Evolutionary conservation across 1,140 invertebrate species (phyloP).

Genomic region (Phymorhynchus buccinoides): DNA sequence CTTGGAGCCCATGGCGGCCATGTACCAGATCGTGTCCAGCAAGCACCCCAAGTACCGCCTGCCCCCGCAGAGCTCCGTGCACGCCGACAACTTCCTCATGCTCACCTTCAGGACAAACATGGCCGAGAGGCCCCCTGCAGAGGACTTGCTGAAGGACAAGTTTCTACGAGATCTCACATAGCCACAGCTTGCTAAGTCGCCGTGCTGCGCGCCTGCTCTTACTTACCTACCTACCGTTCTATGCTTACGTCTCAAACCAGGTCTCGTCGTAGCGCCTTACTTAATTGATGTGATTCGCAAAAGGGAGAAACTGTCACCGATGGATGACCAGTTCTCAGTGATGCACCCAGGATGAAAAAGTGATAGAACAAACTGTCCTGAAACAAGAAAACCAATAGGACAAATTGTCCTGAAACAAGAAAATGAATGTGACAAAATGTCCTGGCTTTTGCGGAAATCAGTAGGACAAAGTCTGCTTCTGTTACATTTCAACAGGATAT

Average conservation of each 20-base stretch:
- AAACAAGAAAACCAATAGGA: no score
- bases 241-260: background rate
- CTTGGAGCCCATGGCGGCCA: conserved; percentile 72
- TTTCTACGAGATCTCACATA: conserved; percentile 57
- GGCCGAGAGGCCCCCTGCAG: conserved; percentile 64
- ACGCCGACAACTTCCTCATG: conserved; percentile 63
- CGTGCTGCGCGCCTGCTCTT: background rate
- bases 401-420: no score
- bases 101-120: conserved; percentile 62
- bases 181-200: no score
- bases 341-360: no score
- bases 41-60: conserved; percentile 68
- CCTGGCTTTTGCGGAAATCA: no score
- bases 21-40: conserved; percentile 72
- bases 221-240: no score
- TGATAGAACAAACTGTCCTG: no score
- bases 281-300: background rate
- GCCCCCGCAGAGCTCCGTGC: conserved; percentile 53
- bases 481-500: no score
- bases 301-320: background rate
- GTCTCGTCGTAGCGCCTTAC: background rate
- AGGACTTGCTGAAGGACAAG: conserved; percentile 65
- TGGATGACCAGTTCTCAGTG: no score
- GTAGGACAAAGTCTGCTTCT: no score
- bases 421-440: no score